Evolutionary conservation across 2,888 invertebrate species (phyloP), one percentile per base, ranked within the genome.

Genomic region (Byasa hedistus): DNA sequence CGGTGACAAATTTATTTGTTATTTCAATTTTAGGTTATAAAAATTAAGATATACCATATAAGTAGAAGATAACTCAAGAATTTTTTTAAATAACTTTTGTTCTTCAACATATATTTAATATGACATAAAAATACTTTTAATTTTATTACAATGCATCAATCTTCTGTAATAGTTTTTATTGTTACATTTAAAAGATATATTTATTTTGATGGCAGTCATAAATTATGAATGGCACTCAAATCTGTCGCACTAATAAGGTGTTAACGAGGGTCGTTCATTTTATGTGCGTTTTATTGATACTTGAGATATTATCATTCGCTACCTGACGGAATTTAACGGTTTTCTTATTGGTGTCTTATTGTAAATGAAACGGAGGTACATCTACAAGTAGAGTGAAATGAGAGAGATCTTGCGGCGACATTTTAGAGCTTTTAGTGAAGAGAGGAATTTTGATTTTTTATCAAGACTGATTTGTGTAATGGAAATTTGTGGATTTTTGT

Each of bases 271-370:
- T 86, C 86, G 83, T 85, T 83, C 81, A 75, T 86, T 89, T 90
- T 87, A 89, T 86, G 87, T 84, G 80, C 78, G 78, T 87, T 90
- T 90, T 89, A 89, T 88, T 87, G 85, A 84, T 85, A 85, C 85
- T 87, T 81, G 79, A 84, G 77, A 77, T 75, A 69, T 70, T 63
- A 77, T 79, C 76, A 78, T 76, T 73, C 70, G 76, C 79, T 82
- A 85, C 84, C 85, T 84, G 83, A 79, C 72, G 70, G 73, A 72
- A 69, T 77, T 64, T 64, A 64, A 67, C 60, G 64, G 64, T 64
- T 68, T 68, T 86, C 87, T 84, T 86, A 86, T 87, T 84, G 80
- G 87, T 76, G 75, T 87, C 85, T 78, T 83, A 81, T 78, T 69
- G 70, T 76, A 80, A 48, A 54, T 54, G 63, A 54, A n/a, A 61